phyloP scores from a whole-genome alignment of 2,113 vertebrate genomes.

The Apteryx owenii region DNA sequence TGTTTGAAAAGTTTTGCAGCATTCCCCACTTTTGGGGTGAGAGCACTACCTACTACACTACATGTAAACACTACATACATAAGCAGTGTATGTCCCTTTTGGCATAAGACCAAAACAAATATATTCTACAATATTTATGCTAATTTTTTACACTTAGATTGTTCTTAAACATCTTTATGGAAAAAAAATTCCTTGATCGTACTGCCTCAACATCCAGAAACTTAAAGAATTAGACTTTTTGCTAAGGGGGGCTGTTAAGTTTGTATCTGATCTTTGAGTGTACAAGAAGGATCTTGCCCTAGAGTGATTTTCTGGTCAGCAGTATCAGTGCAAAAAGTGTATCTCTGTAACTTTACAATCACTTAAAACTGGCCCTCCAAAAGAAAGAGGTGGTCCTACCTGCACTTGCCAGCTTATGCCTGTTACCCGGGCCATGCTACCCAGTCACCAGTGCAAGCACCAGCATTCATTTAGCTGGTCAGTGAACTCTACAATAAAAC shows the following conservation, averaged over 20 bases:
- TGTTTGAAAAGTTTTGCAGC: neutral
- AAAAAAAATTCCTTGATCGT: neutral
- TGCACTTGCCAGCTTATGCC: neutral
- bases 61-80: rapidly evolving
- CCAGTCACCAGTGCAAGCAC: neutral
- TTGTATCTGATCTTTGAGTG: neutral
- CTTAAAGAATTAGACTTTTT: neutral
- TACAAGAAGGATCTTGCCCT: neutral
- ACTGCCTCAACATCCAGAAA: neutral
- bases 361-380: neutral
- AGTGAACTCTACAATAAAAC: neutral
- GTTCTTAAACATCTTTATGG: neutral
- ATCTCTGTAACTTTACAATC: neutral
- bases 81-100: neutral
- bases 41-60: neutral
- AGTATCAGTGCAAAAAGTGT: neutral
- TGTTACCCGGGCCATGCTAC: neutral
- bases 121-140: neutral
- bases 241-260: neutral
- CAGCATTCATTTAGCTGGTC: neutral
- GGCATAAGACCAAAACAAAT: neutral
- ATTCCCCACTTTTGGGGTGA: neutral
- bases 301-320: neutral
- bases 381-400: neutral
- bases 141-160: neutral